phyloP scores from a whole-genome alignment of 1,140 invertebrate genomes.

The Pseudachorutes palmiensis region DNA sequence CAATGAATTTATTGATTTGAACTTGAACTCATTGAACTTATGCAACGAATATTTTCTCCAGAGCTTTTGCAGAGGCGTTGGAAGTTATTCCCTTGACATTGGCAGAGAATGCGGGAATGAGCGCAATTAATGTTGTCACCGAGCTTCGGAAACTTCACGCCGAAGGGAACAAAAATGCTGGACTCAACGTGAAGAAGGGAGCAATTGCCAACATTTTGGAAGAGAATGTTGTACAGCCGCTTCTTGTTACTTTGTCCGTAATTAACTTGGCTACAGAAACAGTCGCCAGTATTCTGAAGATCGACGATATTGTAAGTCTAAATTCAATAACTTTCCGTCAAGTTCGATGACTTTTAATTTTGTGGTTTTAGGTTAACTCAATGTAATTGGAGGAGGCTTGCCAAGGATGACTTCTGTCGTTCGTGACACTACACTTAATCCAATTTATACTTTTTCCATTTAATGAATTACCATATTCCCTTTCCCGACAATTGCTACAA shows the following conservation, averaged over 20 bases:
- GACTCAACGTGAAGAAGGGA: slow-evolving; percentile 95
- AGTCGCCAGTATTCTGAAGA: slow-evolving; percentile 95
- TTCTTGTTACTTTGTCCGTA: slow-evolving; percentile 88
- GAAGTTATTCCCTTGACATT: slow-evolving; percentile 96
- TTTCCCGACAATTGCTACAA: no score
- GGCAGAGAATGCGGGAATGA: slow-evolving; percentile 99
- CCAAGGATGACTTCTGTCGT: no score
- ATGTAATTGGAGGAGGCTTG: not conserved
- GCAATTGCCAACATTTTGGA: slow-evolving; percentile 92
- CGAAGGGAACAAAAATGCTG: slow-evolving; percentile 67
- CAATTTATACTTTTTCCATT: no score
- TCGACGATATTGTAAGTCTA: slow-evolving; percentile 82
- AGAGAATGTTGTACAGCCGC: slow-evolving; percentile 95
- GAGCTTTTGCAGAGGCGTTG: slow-evolving; percentile 90
- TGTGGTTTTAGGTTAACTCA: not conserved
- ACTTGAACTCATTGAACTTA: slow-evolving; percentile 32
- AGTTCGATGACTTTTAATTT: not conserved
- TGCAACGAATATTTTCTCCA: slow-evolving; percentile 30
- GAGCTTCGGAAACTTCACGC: slow-evolving; percentile 92
- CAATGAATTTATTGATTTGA: slow-evolving; percentile 11
- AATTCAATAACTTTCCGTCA: not conserved
- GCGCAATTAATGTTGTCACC: slow-evolving; percentile 93
- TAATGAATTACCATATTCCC: no score
- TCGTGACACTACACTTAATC: no score
- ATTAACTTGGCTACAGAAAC: slow-evolving; percentile 94